A percentile compares a stretch with the other conserved stretches of the same genome.
Conservation (phyloP, 2,113 vertebrate genomes). For the Eupsittula cactorum region DNA sequence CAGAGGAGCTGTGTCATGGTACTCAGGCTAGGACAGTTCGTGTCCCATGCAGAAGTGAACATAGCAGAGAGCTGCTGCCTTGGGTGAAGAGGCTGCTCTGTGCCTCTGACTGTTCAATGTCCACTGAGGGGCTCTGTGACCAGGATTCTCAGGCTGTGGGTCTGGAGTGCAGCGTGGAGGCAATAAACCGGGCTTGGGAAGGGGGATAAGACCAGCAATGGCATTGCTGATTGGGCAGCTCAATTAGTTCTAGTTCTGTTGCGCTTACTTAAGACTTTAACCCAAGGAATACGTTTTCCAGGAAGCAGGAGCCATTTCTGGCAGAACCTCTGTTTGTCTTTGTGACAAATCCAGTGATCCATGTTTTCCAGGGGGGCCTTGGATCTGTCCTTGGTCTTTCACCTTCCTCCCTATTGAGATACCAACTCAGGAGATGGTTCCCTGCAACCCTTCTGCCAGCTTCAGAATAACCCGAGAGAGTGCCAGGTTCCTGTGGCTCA, state of each 20-base stretch:
- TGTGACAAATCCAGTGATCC: not conserved
- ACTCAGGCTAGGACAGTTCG: no score
- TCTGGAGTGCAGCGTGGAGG: not conserved
- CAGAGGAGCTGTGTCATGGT: no score
- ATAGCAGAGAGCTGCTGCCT: not conserved
- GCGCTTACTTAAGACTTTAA: not conserved
- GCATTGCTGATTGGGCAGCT: not conserved
- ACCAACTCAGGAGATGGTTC: not conserved
- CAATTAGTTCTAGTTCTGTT: not conserved
- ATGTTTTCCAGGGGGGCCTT: not conserved
- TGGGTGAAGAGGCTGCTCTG: no score
- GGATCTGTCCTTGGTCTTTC: not conserved
- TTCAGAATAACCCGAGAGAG: not conserved
- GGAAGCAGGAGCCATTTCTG: not conserved
- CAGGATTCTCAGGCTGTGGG: not conserved
- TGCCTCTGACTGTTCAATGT: no score
- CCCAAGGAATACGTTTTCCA: not conserved
- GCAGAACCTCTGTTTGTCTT: not conserved
- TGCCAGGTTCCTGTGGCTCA: not conserved
- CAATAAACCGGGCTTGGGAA: not conserved
- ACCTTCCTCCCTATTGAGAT: not conserved
- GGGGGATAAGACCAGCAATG: fast-evolving
- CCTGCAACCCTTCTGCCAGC: not conserved
- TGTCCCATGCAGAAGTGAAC: not conserved
- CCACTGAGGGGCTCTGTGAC: not conserved